Base-by-base conservation (phyloP, 1,140 invertebrate genomes). In the Nephila pilipes region DNA sequence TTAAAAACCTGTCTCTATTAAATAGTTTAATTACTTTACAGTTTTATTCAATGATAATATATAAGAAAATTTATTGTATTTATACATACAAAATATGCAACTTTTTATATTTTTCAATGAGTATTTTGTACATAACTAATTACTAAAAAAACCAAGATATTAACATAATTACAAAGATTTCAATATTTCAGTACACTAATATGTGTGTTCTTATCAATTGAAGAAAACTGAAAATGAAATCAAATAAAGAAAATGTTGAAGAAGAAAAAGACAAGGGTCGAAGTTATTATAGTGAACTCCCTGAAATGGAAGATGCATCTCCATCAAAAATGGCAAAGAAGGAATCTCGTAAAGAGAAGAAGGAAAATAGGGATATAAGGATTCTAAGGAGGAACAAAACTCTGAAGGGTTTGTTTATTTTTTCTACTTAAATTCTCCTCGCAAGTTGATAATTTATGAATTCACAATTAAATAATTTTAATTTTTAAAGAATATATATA, bases 231-330 rank as follows among this genome's bases (percentile, higher is more conserved):
- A 90, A 58, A 29, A 90, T 90, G 88, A 90, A 90, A 57, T 20
- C 88, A 32, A 65, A 80, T 38, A 90, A 79, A 90, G 88, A 90
- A 25, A 54, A 69, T 36, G n/a, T 65, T 12, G 69, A 16, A 6
- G 69, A 38, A 22, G 79, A 79, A 60, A 79, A 83, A n/a, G 36
- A 60, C 20, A 46, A 81, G 36, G 63, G 22, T 32, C n/a, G 63
- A 8, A 85, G 58, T 32, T 79, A 25, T 29, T 92, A 92, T 25
- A 92, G 83, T 87, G 83, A 92, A 87, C 65, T 92, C 12, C 91
- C 91, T n/a, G 81, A 92, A 16, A 20, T 20, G 46, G 91, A 92
- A 75, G 83, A 92, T 36, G 32, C 83, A 38, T 87, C 91, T 57
- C 83, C 91, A 20, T 46, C 65, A 5, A 92, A 92, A 79, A 16